A percentile compares a stretch with the other conserved stretches of the same genome.
Evolutionary conservation across 2,113 vertebrate genomes (phyloP).

Genomic region (Fukomys damarensis): DNA sequence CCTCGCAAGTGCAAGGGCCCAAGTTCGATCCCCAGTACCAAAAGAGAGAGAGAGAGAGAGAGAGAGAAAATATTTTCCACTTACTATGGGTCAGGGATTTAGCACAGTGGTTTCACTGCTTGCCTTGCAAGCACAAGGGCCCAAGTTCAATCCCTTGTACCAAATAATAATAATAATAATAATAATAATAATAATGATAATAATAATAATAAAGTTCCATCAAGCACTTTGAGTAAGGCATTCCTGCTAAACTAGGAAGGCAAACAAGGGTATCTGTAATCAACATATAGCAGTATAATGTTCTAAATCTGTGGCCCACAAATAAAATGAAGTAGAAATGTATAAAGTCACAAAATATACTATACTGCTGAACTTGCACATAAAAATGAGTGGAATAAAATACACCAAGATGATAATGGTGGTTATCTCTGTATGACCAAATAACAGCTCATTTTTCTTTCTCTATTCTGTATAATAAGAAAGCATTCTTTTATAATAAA

Average conservation of each 20-base stretch:
- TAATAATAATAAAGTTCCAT: no score
- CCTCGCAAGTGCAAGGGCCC: no score
- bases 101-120: no score
- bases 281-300: background rate
- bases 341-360: background rate
- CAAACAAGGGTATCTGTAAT: background rate
- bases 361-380: slow-evolving; percentile 5
- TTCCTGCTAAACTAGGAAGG: background rate
- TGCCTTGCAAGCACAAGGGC: no score
- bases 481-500: background rate
- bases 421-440: background rate
- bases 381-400: slow-evolving; percentile 47
- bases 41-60: no score
- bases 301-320: background rate
- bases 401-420: background rate
- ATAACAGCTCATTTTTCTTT: background rate
- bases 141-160: no score
- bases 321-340: slow-evolving; percentile 44
- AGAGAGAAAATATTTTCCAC: no score
- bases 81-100: no score
- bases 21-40: no score
- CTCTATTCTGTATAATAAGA: background rate
- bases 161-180: no score
- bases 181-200: no score
- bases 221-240: background rate